phyloP scores from a whole-genome alignment of 2,797 vertebrate species.

The Chelidonichthys spinosus region DNA sequence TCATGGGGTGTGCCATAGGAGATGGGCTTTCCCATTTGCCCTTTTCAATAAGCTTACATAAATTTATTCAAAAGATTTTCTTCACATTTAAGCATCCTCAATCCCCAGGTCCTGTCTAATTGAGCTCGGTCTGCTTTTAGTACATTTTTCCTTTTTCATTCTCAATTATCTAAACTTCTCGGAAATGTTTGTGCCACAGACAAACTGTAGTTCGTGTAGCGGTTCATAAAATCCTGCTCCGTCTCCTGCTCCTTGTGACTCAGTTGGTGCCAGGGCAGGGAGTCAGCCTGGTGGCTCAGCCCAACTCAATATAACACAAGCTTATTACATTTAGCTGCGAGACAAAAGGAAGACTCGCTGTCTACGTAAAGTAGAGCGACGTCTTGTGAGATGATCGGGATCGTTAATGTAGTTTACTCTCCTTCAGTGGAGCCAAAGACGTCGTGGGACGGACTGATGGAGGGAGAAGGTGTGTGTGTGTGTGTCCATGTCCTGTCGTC shows the following conservation, averaged over 20 bases:
- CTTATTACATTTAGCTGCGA: conserved; percentile 74
- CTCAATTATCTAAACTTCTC: conserved; percentile 23
- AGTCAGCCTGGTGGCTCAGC: conserved; percentile 50
- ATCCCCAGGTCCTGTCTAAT: conserved; percentile 14
- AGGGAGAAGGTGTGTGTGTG: conserved; percentile 53
- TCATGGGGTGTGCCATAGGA: conserved; percentile 54
- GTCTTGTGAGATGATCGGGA: conserved; percentile 69
- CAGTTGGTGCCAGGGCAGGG: conserved; percentile 41
- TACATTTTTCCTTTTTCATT: conserved; percentile 19
- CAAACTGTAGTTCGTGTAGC: conserved; percentile 16
- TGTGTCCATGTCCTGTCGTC: conserved; percentile 20
- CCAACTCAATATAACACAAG: conserved; percentile 70
- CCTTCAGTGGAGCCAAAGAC: conserved; percentile 64
- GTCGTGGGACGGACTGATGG: conserved; percentile 46
- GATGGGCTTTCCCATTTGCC: conserved; percentile 50
- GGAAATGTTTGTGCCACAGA: conserved; percentile 30
- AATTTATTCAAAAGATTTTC: conserved; percentile 35
- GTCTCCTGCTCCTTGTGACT: conserved; percentile 59
- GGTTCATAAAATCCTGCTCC: conserved; percentile 37
- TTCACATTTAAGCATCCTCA: conserved; percentile 33
- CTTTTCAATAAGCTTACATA: conserved; percentile 38
- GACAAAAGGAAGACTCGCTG: conserved; percentile 67
- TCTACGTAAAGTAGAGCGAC: conserved; percentile 53
- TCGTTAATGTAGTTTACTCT: conserved; percentile 78
- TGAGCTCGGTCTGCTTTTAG: conserved; percentile 28